Base-by-base conservation (phyloP, 2,113 vertebrate genomes). In the Numida meleagris region DNA sequence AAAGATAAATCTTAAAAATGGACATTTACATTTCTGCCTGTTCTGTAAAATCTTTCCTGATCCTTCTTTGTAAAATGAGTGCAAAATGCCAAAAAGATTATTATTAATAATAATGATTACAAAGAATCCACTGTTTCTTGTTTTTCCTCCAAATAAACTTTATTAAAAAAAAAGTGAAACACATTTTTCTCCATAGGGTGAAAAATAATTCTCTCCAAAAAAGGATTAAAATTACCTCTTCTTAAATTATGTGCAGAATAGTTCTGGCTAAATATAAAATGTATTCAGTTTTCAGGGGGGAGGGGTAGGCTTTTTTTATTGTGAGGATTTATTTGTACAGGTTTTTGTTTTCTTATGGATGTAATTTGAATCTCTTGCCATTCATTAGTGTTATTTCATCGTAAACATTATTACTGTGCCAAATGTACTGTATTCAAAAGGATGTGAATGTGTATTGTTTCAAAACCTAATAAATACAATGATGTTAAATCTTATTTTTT, bases 361-460 rank as follows among this genome's bases (percentile, higher is more conserved):
- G 98, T 98, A 98, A 98, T 98, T 98, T 98, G 96, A 98, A 98
- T 97, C 97, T 98, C 97, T 98, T 98, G 98, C 98, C 98, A 98
- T 98, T 98, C 98, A 98, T 98, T 99, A 98, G 98, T 98, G 98
- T 99, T 98, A 97, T 98, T 98, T 98, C 97, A 98, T 98, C 96
- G 97, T 98, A 98, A 97, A 98, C 98, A 98, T 99, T 98, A 97
- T 99, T 98, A 98, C 97, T 99, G 98, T 99, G 99, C 99, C 99
- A 99, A 99, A 99, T 98, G 99, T 99, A 99, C 99, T 99, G 99
- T 99, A 99, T 98, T 98, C 98, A 98, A 98, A 98, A 99, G 95
- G 99, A 98, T 99, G 98, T 99, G 99, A 99, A 99, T 98, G 98
- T 99, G 98, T 99, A 98, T 98, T 98, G 98, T 99, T 98, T 99